These are phyloP conservation scores for Apantesis nais DNA, from an alignment of 2,888 invertebrate species.

Conservation along the genomic window DNA sequence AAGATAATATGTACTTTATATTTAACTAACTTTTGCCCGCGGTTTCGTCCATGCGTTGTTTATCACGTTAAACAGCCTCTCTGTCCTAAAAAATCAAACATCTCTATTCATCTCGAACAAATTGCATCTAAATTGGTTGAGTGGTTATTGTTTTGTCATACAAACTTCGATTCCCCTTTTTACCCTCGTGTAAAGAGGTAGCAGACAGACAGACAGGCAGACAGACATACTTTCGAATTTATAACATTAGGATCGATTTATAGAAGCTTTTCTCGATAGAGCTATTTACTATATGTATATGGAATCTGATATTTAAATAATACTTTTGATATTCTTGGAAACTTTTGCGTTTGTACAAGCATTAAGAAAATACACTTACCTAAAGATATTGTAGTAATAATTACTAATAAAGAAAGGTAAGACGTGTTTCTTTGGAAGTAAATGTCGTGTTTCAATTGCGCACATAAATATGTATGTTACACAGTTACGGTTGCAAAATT, in stretches of 20 bases:
- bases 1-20: too few relatives aligned
- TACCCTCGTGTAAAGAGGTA: too few relatives aligned
- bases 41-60: too few relatives aligned
- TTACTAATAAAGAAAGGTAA: neutral
- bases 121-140: too few relatives aligned
- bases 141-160: too few relatives aligned
- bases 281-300: neutral
- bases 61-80: too few relatives aligned
- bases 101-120: too few relatives aligned
- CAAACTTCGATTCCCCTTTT: too few relatives aligned
- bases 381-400: neutral
- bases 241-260: neutral
- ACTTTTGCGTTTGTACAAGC: neutral
- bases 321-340: neutral
- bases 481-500: neutral
- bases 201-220: too few relatives aligned
- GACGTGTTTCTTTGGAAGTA: slow-evolving; percentile 1
- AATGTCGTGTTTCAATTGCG: slow-evolving; percentile 10
- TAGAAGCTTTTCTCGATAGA: neutral
- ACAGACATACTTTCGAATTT: too few relatives aligned
- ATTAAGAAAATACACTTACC: neutral
- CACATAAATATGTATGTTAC: neutral
- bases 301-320: neutral
- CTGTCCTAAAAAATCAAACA: too few relatives aligned
- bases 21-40: too few relatives aligned